Conservation (phyloP, 2,888 invertebrate species). For the Oscheius sp. region DNA sequence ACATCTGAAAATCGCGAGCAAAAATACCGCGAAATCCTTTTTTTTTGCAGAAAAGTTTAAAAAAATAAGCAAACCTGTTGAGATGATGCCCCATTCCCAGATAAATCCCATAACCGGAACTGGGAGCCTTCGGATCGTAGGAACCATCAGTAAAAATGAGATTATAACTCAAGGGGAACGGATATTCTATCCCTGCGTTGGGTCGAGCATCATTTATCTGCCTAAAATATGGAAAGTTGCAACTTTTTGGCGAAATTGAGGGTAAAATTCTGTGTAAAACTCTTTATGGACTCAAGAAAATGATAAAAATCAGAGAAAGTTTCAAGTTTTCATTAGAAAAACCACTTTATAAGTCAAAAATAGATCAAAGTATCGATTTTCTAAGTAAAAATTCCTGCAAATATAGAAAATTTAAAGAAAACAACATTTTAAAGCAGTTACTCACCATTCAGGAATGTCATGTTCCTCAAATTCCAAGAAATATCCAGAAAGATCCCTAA, state of each 20-base stretch:
- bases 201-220: neutral
- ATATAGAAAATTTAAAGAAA: too few species aligned
- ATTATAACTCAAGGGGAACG: neutral
- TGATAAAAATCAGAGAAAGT: too few species aligned
- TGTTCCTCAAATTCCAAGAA: neutral
- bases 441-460: neutral
- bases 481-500: neutral
- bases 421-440: too few species aligned
- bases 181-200: neutral
- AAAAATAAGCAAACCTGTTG: neutral
- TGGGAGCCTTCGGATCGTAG: neutral
- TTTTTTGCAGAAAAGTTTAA: neutral
- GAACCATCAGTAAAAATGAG: constrained; percentile 27
- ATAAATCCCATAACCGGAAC: constrained; percentile 26
- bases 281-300: too few species aligned
- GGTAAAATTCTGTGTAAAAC: too few species aligned
- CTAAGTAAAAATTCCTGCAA: neutral
- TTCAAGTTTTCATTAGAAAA: too few species aligned
- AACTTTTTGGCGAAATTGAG: too few species aligned
- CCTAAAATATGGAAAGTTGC: too few species aligned
- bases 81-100: constrained; percentile 2
- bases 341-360: too few species aligned
- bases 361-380: too few species aligned
- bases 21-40: neutral
- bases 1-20: constrained; percentile 8